These are phyloP conservation scores for Ochropacha duplaris DNA, from an alignment of 2,888 invertebrate species.

Conservation along the genomic window DNA sequence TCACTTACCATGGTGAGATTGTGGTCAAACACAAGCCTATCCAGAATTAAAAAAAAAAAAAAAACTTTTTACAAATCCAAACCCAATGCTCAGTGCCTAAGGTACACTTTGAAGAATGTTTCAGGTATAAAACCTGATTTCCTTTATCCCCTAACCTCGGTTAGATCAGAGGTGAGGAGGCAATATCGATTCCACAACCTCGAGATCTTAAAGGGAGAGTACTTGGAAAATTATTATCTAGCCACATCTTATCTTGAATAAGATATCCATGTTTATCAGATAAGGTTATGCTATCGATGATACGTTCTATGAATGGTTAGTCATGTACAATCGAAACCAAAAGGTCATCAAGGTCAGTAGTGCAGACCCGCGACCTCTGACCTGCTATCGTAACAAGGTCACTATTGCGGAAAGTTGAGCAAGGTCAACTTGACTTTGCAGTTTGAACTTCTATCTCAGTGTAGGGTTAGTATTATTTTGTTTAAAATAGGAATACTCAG, in stretches of 20 bases:
- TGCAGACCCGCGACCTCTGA: constrained; percentile 11
- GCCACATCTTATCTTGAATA: not conserved
- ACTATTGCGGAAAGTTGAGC: constrained; percentile 11
- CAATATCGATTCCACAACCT: not conserved
- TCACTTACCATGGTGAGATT: no score
- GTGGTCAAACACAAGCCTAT: no score
- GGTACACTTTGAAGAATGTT: no score
- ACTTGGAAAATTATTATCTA: no score
- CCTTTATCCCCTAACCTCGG: not conserved
- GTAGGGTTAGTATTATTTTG: not conserved
- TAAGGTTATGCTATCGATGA: not conserved
- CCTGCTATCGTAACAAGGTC: constrained; percentile 13
- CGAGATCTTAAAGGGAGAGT: not conserved
- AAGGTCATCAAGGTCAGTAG: constrained; percentile 11
- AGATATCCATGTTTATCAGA: not conserved
- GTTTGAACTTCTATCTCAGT: constrained; percentile 15
- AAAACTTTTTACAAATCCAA: no score
- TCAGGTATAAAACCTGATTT: not conserved
- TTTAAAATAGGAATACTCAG: not conserved
- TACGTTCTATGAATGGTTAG: not conserved
- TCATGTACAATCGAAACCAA: not conserved
- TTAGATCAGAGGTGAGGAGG: not conserved
- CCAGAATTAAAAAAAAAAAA: no score
- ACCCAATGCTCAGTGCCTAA: no score
- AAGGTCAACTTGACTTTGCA: constrained; percentile 18